These are phyloP conservation scores for Drosophila prostipennis DNA, from an alignment of 2,888 invertebrate species.

Conservation along the genomic window DNA sequence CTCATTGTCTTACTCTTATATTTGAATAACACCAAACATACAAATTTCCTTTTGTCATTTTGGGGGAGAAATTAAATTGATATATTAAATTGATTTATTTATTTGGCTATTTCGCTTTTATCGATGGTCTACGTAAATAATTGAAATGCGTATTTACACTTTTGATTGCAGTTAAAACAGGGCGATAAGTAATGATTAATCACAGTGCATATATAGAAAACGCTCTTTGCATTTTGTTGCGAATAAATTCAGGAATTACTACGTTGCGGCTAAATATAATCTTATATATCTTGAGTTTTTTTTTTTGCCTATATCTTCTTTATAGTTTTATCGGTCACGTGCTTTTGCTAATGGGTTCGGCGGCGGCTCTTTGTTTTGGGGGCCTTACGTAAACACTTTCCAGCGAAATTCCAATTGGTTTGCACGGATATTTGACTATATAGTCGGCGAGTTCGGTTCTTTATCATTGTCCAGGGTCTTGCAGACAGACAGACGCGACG, in stretches of 20 bases:
- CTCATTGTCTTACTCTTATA: neutral
- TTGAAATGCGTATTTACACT: neutral
- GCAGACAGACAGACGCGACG: conserved; percentile 36
- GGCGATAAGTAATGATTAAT: conserved; percentile 4
- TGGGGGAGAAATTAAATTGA: neutral
- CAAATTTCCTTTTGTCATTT: neutral
- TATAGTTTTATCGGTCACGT: conserved; percentile 27
- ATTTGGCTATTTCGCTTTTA: neutral
- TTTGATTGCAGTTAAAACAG: neutral
- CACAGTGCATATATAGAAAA: neutral
- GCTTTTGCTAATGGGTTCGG: conserved; percentile 6
- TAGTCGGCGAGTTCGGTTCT: neutral
- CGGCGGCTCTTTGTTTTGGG: conserved; percentile 1
- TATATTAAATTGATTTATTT: neutral
- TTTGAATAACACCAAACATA: neutral
- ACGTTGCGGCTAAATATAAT: too few species aligned
- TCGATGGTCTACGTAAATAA: neutral
- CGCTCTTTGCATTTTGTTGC: too few species aligned
- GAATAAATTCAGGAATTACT: too few species aligned
- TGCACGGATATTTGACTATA: conserved; percentile 11
- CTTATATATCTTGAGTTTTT: neutral
- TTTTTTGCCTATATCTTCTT: conserved; percentile 11
- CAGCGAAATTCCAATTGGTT: conserved; percentile 12
- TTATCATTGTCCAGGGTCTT: conserved; percentile 25
- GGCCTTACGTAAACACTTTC: conserved; percentile 13